Percentiles rank a stretch among this genome's conserved stretches.
phyloP scores from a whole-genome alignment of 2,113 vertebrate genomes.

The Apaloderma vittatum region DNA sequence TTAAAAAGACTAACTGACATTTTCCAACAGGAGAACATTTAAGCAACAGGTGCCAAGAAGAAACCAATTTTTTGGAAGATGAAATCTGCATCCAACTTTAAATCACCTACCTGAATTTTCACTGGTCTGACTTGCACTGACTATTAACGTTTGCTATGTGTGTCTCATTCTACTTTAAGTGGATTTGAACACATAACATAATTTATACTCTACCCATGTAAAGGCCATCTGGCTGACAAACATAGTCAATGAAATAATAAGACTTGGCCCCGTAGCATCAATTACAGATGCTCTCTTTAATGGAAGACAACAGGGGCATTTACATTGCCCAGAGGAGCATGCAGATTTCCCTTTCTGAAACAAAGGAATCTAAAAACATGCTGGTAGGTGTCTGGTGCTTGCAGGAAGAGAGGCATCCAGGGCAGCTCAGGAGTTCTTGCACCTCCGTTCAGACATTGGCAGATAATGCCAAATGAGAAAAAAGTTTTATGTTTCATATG shows the following conservation, averaged over 20 bases:
- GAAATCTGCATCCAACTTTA: conserved; percentile 88
- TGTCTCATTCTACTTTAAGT: neutral
- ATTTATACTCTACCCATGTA: neutral
- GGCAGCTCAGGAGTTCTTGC: conserved; percentile 47
- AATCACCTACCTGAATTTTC: conserved; percentile 54
- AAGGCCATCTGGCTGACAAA: neutral
- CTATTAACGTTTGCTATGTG: conserved; percentile 28
- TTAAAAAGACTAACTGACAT: conserved; percentile 77
- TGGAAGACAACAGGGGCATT: conserved; percentile 91
- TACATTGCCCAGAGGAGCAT: conserved; percentile 90
- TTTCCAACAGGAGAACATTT: conserved; percentile 92
- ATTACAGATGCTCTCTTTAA: conserved; percentile 84
- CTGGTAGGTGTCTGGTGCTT: conserved; percentile 86
- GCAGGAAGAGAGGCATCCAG: conserved; percentile 81
- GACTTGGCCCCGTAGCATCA: conserved; percentile 68
- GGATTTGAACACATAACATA: neutral
- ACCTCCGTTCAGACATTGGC: neutral
- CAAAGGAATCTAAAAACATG: conserved; percentile 86
- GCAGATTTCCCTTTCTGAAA: conserved; percentile 89
- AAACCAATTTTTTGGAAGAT: conserved; percentile 87
- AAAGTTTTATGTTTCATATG: conserved; percentile 2
- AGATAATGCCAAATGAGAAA: neutral
- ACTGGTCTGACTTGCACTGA: conserved; percentile 76
- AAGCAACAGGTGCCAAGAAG: conserved; percentile 93
- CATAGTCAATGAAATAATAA: conserved; percentile 74